Percentiles rank a stretch among this genome's conserved stretches.
phyloP scores from a whole-genome alignment of 1,140 invertebrate genomes.

The Orius laevigatus region DNA sequence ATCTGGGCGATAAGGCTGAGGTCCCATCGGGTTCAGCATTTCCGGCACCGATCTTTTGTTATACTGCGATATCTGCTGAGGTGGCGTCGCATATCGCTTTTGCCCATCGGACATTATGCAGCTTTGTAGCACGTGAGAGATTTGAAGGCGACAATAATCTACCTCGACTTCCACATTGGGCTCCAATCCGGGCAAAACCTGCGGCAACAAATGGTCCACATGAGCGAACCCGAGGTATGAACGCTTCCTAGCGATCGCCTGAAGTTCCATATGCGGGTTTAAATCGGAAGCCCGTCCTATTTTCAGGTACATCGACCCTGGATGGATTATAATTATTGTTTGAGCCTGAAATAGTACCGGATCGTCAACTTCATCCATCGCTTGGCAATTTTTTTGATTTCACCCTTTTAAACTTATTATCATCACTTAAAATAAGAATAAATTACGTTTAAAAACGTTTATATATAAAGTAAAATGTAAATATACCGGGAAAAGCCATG shows the following conservation, averaged over 20 bases:
- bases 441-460: no score
- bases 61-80: constrained; percentile 71
- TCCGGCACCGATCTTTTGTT: constrained; percentile 59
- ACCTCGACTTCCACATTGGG: constrained; percentile 33
- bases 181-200: constrained; percentile 30
- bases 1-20: constrained; percentile 26
- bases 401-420: no score
- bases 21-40: constrained; percentile 31
- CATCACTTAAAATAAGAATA: no score
- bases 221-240: constrained; percentile 36
- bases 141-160: constrained; percentile 64
- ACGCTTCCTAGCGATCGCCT: constrained; percentile 65
- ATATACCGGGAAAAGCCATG: no score
- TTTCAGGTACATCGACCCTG: constrained; percentile 73
- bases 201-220: constrained; percentile 46
- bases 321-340: constrained; percentile 83
- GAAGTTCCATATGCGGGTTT: constrained; percentile 65
- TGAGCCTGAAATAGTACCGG: constrained; percentile 36
- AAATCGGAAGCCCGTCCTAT: constrained; percentile 81
- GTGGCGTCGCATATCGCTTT: constrained; percentile 63
- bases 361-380: constrained; percentile 1
- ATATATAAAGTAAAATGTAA: no score
- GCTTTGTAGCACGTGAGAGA: constrained; percentile 68
- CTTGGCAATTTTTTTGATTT: no score
- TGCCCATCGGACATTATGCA: constrained; percentile 67